Percentiles rank a stretch among this genome's conserved stretches.
Evolutionary conservation across 2,797 vertebrate genomes (phyloP).

Genomic region (Melanotaenia parkinsoni): DNA sequence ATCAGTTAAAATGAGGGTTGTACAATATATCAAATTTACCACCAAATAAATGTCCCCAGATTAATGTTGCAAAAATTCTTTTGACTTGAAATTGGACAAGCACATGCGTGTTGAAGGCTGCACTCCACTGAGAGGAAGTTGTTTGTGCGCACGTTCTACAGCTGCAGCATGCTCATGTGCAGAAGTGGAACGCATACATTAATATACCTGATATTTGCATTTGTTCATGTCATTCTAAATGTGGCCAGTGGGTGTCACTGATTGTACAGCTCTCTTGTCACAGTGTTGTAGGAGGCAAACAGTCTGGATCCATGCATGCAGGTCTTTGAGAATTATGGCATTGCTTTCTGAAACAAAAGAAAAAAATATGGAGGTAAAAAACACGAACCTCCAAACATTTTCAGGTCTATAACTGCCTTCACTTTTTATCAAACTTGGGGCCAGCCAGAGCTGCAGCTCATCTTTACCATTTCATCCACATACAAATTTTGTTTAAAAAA

Average conservation of each 20-base stretch:
- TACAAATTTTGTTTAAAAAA: not conserved
- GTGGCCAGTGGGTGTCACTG: constrained; percentile 7
- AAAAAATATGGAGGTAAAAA: no score
- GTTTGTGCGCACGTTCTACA: not conserved
- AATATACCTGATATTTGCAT: not conserved
- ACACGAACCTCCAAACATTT: not conserved
- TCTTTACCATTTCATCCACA: no score
- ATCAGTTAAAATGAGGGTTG: not conserved
- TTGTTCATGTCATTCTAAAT: not conserved
- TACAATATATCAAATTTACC: not conserved
- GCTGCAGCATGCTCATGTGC: not conserved
- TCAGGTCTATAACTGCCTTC: not conserved
- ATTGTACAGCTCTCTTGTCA: not conserved
- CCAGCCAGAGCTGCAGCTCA: not conserved
- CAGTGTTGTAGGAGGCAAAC: not conserved
- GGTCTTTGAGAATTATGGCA: not conserved
- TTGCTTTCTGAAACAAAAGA: not conserved
- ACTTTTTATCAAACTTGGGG: not conserved
- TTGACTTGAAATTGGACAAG: not conserved
- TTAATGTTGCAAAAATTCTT: not conserved
- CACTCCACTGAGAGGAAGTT: not conserved
- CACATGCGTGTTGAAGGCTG: not conserved
- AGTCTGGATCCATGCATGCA: not conserved
- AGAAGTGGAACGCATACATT: not conserved
- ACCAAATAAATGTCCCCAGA: not conserved